Evolutionary conservation across 2,888 invertebrate species (phyloP), one percentile per base, ranked within the genome.

Genomic region (Baronia brevicornis): DNA sequence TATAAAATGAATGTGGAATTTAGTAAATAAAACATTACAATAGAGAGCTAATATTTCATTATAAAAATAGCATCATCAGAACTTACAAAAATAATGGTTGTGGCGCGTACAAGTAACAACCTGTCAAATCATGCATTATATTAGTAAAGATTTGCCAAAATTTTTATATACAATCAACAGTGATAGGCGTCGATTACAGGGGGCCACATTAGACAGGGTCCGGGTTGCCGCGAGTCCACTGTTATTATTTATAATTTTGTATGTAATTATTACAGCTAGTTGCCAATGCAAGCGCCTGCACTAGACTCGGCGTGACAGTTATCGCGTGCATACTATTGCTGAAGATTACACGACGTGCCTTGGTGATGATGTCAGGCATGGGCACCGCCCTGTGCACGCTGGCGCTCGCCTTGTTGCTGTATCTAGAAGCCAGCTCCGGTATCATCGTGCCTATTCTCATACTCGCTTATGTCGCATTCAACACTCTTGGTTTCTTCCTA

Each of bases 401-500:
- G 8, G 70, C 78, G 2, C 73, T 93, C 3, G 88, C 75, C 9
- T 43, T 44, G 17, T 37, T 80, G 0, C 62, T 84, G 14, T 40
- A 53, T 1, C 58, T 57, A 9, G 77, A 72, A 0, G 52, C 52
- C 3, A 63, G 60, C 31, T 32, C 54, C 4, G 77, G 74, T 18
- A 15, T 65, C 31, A 33, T 61, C 0, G 62, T 68, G 0, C 73
- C 79, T 0, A 38, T 55, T 0, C 65, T 84, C 31, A 80, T 93
- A 2, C 65, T 92, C n/a, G 60, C 86, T 17, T 93, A 92, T 62
- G 91, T 93, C 8, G 90, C 88, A 3, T 87, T 89, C 45, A 93
- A 92, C 60, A 92, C 93, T 0, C 60, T 90, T 15, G 90, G 91
- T 2, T 86, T 93, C 53, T 89, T 93, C 86, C 86, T 90, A 1